phyloP scores from a whole-genome alignment of 2,888 invertebrate species.

The Smittia aterrima region DNA sequence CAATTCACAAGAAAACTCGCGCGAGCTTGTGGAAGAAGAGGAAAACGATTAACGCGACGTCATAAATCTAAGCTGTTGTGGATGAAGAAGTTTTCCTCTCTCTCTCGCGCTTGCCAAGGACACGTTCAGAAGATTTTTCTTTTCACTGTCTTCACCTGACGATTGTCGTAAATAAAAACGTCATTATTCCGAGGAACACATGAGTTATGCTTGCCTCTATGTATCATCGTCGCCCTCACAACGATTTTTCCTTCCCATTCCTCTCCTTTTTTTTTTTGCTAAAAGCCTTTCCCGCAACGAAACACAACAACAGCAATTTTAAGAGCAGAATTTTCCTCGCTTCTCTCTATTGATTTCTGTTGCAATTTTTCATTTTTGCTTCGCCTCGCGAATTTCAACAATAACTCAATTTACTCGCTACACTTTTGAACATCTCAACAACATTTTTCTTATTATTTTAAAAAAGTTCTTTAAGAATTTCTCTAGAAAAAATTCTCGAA shows the following conservation, averaged over 20 bases:
- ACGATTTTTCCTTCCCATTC: background rate
- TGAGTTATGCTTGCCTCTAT: background rate
- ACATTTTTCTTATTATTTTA: background rate
- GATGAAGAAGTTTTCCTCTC: background rate
- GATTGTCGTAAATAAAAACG: background rate
- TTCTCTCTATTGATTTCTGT: slow-evolving; percentile 37
- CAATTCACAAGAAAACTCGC: background rate
- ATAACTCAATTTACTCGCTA: background rate
- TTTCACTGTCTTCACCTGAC: slow-evolving; percentile 8
- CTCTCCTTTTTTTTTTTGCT: no score
- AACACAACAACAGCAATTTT: slow-evolving; percentile 17
- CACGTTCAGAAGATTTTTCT: background rate
- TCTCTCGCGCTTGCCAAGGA: background rate
- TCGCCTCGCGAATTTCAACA: background rate
- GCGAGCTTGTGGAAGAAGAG: background rate
- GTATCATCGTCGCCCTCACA: background rate
- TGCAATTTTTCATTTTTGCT: slow-evolving; percentile 12
- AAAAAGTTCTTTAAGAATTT: background rate
- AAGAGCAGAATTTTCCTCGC: slow-evolving; percentile 10
- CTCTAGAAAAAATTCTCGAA: slow-evolving; percentile 8
- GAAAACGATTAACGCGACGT: background rate
- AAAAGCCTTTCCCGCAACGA: background rate
- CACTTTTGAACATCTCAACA: background rate
- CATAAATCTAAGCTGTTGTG: slow-evolving; percentile 6
- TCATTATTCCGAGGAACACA: background rate